Conservation (phyloP, 2,113 vertebrate genomes). For the Myrmophylax atrothorax region DNA sequence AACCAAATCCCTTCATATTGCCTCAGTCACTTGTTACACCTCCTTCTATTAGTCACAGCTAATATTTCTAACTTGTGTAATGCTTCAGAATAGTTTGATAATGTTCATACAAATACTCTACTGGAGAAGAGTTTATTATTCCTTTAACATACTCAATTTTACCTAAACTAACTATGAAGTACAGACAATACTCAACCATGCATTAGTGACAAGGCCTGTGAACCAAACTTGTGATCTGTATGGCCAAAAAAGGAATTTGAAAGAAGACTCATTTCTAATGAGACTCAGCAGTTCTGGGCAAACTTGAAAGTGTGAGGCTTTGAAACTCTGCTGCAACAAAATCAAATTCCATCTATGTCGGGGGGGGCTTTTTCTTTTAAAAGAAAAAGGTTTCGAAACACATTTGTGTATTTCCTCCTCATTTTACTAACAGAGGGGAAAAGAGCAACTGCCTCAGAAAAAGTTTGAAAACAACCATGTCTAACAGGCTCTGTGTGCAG, state of each 20-base stretch:
- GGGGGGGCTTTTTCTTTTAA: too few species aligned
- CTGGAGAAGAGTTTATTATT: neutral
- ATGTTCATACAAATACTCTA: neutral
- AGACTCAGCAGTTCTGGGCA: neutral
- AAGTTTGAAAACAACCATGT: neutral
- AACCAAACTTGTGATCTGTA: neutral
- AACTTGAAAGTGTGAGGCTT: neutral
- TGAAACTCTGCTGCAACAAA: neutral
- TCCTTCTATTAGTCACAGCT: neutral
- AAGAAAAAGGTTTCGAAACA: neutral
- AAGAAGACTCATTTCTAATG: neutral
- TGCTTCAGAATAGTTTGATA: neutral
- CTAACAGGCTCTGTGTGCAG: neutral
- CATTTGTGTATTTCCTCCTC: neutral
- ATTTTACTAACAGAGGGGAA: neutral
- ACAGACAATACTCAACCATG: neutral
- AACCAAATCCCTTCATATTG: neutral
- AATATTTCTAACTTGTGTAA: neutral
- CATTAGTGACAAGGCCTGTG: neutral
- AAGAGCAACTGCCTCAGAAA: neutral
- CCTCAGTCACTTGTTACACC: neutral
- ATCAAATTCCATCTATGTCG: neutral
- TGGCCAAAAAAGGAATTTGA: neutral
- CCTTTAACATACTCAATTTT: neutral
- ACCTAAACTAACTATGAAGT: neutral